Percentiles rank a stretch among this genome's conserved stretches.
Evolutionary conservation across 2,797 vertebrate genomes (phyloP).

Genomic region (Poeciliopsis infans): DNA sequence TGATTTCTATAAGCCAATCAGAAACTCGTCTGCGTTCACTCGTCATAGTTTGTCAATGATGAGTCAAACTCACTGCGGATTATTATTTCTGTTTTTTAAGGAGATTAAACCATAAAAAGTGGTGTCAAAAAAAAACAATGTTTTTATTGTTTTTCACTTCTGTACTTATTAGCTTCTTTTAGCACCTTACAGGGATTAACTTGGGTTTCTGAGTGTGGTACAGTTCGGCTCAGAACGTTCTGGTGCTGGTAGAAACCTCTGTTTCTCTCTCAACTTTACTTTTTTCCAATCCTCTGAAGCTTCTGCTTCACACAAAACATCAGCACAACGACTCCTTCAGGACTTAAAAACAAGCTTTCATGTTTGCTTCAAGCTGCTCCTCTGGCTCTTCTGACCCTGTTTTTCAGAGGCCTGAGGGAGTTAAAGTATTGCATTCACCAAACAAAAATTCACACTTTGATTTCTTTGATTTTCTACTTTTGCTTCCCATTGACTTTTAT

Average conservation of each 20-base stretch:
- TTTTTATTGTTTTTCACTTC: neutral
- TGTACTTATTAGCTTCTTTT: neutral
- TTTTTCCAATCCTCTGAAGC: neutral
- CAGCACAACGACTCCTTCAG: neutral
- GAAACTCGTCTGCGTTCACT: neutral
- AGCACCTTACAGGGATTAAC: neutral
- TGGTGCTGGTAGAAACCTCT: neutral
- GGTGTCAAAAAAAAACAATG: neutral
- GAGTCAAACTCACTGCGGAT: neutral
- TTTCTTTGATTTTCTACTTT: neutral
- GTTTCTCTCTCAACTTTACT: neutral
- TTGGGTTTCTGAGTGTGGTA: neutral
- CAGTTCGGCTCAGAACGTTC: neutral
- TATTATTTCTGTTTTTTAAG: neutral
- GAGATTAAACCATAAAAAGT: neutral
- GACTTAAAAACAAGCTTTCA: neutral
- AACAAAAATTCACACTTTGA: constrained; percentile 2
- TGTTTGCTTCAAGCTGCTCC: neutral
- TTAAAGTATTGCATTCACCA: constrained; percentile 7
- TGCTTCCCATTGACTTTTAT: constrained; percentile 5
- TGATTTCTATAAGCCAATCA: neutral
- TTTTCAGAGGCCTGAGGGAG: constrained; percentile 11
- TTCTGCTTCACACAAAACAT: neutral
- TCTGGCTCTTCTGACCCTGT: neutral
- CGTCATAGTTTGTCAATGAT: neutral